Evolutionary conservation across 2,113 vertebrate species (phyloP).

Genomic region (Callaeas wilsoni): DNA sequence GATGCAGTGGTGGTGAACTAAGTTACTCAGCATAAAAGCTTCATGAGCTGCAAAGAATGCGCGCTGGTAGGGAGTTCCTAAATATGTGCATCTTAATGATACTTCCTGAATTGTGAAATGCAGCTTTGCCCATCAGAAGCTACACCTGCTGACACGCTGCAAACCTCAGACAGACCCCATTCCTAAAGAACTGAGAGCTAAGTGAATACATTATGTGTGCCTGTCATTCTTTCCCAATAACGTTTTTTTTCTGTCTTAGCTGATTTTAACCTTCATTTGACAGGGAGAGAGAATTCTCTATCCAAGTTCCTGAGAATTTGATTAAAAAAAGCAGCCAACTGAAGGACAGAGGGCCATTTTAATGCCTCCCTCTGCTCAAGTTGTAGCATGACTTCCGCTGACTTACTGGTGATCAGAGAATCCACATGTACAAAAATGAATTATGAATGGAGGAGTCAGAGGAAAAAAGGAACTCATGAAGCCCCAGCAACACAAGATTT

Average conservation of each 20-base stretch:
- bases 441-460: not conserved
- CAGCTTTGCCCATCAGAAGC: not conserved
- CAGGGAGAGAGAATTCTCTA: not conserved
- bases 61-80: not conserved
- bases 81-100: not conserved
- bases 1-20: not conserved
- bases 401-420: not conserved
- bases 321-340: not conserved
- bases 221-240: not conserved
- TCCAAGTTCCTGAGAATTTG: not conserved
- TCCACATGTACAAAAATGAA: not conserved
- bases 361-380: not conserved
- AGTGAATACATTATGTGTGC: not conserved
- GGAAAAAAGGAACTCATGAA: not conserved
- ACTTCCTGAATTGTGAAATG: not conserved
- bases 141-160: not conserved
- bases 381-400: not conserved
- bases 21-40: not conserved
- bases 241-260: not conserved
- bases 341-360: not conserved
- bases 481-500: not conserved
- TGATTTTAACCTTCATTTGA: slow-evolving; percentile 1
- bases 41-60: not conserved
- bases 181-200: not conserved
- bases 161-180: not conserved